Conservation (phyloP, 2,888 invertebrate species). For the Rhagonycha lutea region DNA sequence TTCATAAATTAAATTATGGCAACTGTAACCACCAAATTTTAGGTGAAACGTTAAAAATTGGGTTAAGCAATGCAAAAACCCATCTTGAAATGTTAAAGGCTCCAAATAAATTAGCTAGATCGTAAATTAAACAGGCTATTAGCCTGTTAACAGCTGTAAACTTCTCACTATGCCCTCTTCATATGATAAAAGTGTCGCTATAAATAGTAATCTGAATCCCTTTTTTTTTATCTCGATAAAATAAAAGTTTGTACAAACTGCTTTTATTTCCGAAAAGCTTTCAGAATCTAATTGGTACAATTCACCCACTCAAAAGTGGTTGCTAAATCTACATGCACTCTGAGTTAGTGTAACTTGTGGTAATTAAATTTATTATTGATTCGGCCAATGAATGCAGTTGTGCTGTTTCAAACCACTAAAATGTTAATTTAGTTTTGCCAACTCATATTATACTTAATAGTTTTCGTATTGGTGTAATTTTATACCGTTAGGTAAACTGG, state of each 20-base stretch:
- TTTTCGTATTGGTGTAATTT: background rate
- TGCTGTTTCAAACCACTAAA: background rate
- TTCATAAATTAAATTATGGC: background rate
- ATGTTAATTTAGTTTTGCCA: background rate
- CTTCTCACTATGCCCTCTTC: conserved; percentile 11
- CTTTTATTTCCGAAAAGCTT: background rate
- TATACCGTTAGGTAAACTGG: background rate
- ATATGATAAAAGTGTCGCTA: conserved; percentile 10
- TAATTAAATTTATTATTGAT: background rate
- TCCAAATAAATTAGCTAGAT: conserved; percentile 7
- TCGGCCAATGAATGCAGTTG: background rate
- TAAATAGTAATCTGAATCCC: conserved; percentile 10
- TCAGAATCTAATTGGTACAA: background rate
- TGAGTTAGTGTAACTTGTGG: background rate
- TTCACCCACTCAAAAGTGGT: background rate
- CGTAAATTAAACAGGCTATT: conserved; percentile 14
- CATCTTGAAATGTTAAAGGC: background rate
- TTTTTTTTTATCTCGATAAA: conserved; percentile 1
- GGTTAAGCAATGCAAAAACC: background rate
- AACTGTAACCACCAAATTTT: background rate
- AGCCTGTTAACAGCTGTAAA: conserved; percentile 11
- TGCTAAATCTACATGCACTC: background rate
- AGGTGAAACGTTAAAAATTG: background rate
- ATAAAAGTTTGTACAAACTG: conserved; percentile 5
- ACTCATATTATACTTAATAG: background rate